Evolutionary conservation across 2,113 vertebrate genomes (phyloP).

Genomic region (Esox niger): DNA sequence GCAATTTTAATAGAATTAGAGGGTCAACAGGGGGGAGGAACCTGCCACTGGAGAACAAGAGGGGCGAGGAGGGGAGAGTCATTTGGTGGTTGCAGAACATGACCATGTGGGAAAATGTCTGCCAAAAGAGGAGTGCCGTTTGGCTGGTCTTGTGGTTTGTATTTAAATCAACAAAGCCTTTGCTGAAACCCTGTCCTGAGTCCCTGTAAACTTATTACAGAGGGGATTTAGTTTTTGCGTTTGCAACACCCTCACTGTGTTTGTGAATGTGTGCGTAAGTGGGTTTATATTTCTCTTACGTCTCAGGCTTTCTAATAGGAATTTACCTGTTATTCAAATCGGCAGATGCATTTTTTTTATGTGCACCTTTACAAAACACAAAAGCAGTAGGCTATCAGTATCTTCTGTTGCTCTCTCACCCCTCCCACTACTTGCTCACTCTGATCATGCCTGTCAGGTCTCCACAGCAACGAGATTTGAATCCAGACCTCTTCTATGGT

Average conservation of each 20-base stretch:
- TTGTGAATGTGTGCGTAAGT: neutral
- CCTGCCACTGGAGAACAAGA: neutral
- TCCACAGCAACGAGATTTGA: constrained; percentile 48
- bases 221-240: constrained; percentile 25
- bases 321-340: neutral
- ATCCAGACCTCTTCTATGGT: constrained; percentile 38
- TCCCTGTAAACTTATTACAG: constrained; percentile 5
- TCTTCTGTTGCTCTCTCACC: neutral
- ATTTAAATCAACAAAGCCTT: constrained; percentile 23
- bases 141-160: constrained; percentile 10
- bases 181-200: neutral
- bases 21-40: neutral
- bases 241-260: constrained; percentile 1
- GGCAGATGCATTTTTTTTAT: too few species aligned
- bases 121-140: neutral
- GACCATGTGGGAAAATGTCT: neutral
- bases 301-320: too few species aligned
- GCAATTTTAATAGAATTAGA: neutral
- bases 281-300: neutral
- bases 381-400: too few species aligned
- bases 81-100: neutral
- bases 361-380: too few species aligned
- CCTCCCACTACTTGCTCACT: constrained; percentile 23
- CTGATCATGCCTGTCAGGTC: constrained; percentile 36
- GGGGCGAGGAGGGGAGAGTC: neutral